Evolutionary conservation across 2,113 vertebrate species (phyloP).

Genomic region (Maccullochella peelii): DNA sequence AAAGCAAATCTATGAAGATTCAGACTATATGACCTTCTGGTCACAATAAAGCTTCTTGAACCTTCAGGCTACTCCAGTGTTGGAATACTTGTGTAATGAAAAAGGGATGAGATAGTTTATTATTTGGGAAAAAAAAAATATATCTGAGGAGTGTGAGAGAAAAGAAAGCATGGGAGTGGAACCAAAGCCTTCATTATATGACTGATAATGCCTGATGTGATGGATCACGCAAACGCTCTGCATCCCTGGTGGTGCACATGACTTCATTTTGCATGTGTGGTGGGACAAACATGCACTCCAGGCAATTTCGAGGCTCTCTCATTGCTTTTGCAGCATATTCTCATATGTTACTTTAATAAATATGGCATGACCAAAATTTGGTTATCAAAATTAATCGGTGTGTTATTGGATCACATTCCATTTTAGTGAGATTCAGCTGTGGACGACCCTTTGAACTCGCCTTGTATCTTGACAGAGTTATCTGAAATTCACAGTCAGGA

Average conservation of each 20-base stretch:
- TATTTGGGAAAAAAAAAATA: slow-evolving; percentile 39
- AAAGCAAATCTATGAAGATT: slow-evolving; percentile 43
- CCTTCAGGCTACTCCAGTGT: slow-evolving; percentile 53
- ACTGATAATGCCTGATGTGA: slow-evolving; percentile 72
- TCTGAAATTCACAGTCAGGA: slow-evolving; percentile 40
- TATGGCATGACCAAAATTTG: slow-evolving; percentile 38
- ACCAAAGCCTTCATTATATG: slow-evolving; percentile 69
- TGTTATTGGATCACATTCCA: slow-evolving; percentile 53
- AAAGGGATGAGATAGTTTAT: slow-evolving; percentile 69
- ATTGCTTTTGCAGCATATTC: slow-evolving; percentile 23
- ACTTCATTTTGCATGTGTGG: slow-evolving; percentile 73
- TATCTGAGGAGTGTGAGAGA: slow-evolving; percentile 49
- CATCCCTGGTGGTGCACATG: slow-evolving; percentile 63
- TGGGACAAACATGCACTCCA: slow-evolving; percentile 44
- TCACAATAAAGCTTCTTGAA: slow-evolving; percentile 61
- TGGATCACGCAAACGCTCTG: slow-evolving; percentile 55
- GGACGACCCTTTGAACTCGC: slow-evolving; percentile 29
- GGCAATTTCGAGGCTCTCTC: slow-evolving; percentile 19
- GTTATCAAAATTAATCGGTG: slow-evolving; percentile 57
- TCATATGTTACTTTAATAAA: slow-evolving; percentile 50
- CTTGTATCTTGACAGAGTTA: slow-evolving; percentile 48
- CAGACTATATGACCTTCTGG: slow-evolving; percentile 30
- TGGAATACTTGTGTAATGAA: slow-evolving; percentile 71
- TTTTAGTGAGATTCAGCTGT: slow-evolving; percentile 50
- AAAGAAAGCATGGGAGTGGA: slow-evolving; percentile 65